A percentile compares a stretch with the other conserved stretches of the same genome.
Evolutionary conservation across 2,113 vertebrate genomes (phyloP).

Genomic region (Ailurus styani): DNA sequence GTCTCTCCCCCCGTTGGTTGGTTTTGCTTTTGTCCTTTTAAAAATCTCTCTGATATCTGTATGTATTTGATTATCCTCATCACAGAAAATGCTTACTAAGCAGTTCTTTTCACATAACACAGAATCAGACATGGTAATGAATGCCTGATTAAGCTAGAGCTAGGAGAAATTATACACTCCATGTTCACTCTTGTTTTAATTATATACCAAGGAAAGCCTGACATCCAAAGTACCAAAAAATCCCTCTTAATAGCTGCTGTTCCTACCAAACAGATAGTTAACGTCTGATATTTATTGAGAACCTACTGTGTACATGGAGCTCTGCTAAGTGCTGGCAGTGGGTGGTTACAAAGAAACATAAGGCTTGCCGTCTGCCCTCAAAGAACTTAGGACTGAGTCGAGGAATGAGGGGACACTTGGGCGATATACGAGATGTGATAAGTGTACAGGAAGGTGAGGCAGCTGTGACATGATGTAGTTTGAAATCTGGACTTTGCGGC

Average conservation of each 20-base stretch:
- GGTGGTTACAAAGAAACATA: neutral
- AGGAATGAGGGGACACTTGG: neutral
- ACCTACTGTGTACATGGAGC: neutral
- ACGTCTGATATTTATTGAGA: neutral
- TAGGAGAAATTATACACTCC: slow-evolving; percentile 52
- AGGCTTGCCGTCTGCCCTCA: neutral
- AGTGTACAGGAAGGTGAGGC: neutral
- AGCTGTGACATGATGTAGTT: neutral
- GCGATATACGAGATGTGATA: rapidly evolving
- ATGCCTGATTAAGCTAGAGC: slow-evolving; percentile 46
- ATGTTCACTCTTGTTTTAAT: slow-evolving; percentile 61
- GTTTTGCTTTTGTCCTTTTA: neutral
- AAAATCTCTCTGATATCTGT: neutral
- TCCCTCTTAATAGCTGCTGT: neutral
- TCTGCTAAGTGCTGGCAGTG: neutral
- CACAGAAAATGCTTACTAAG: slow-evolving; percentile 44
- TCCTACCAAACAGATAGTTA: neutral
- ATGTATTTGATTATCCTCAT: slow-evolving; percentile 22
- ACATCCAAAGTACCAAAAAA: neutral
- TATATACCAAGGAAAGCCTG: slow-evolving; percentile 19
- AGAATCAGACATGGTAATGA: slow-evolving; percentile 46
- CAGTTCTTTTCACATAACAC: slow-evolving; percentile 22
- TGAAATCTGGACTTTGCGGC: neutral
- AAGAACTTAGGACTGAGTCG: neutral
- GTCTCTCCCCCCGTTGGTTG: neutral